phyloP scores from a whole-genome alignment of 2,797 vertebrate genomes.

The Orestias chungarensis region DNA sequence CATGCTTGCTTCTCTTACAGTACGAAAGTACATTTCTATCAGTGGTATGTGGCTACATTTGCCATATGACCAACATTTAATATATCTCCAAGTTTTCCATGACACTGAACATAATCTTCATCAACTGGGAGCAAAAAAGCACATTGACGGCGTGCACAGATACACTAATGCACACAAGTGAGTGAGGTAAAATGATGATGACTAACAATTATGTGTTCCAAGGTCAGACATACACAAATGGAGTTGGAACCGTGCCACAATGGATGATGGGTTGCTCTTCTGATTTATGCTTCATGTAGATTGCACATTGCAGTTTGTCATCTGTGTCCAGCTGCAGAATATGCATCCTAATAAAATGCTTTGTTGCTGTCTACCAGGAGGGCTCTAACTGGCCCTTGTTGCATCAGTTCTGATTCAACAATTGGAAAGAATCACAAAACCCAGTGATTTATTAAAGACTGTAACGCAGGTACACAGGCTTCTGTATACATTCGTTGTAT shows the following conservation, averaged over 20 bases:
- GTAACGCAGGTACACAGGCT: neutral
- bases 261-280: slow-evolving; percentile 52
- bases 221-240: slow-evolving; percentile 71
- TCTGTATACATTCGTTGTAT: neutral
- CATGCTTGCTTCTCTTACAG: slow-evolving; percentile 17
- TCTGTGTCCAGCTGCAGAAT: slow-evolving; percentile 65
- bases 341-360: slow-evolving; percentile 33
- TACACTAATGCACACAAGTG: slow-evolving; percentile 8
- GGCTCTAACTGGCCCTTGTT: slow-evolving; percentile 42
- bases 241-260: slow-evolving; percentile 52
- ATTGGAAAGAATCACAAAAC: slow-evolving; percentile 16
- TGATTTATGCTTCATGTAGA: slow-evolving; percentile 67
- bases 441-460: slow-evolving; percentile 7
- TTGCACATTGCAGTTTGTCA: slow-evolving; percentile 62
- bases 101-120: slow-evolving; percentile 73
- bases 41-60: slow-evolving; percentile 48
- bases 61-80: slow-evolving; percentile 66
- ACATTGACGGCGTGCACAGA: slow-evolving; percentile 4
- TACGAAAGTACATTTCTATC: slow-evolving; percentile 37
- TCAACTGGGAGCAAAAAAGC: slow-evolving; percentile 59
- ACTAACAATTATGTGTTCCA: slow-evolving; percentile 67
- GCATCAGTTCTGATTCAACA: slow-evolving; percentile 27
- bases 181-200: slow-evolving; percentile 63
- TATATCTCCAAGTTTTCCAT: slow-evolving; percentile 70
- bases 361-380: slow-evolving; percentile 51